Base-by-base conservation (phyloP, 2,797 vertebrate species). In the Spinus olivaceus region DNA sequence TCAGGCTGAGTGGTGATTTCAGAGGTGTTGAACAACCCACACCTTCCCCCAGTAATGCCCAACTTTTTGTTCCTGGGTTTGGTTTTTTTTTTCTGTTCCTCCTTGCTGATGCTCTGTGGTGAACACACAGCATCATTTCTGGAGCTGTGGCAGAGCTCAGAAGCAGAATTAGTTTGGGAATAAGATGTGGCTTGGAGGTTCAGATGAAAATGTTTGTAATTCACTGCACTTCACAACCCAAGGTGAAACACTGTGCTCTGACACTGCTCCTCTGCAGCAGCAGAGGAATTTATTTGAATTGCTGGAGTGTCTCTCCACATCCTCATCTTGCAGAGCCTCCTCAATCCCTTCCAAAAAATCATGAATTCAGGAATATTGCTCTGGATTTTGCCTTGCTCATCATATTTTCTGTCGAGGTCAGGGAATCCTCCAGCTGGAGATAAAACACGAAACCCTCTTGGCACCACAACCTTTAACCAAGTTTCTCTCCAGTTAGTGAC, bases 401-500 rank as follows among this genome's bases (percentile, higher is more conserved):
- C 2, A 0, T 15, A 25, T 59, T 81, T 80, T 72, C 50, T 49
- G 32, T 25, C 44, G 25, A 67, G 51, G 8, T 13, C 6, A 14
- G 39, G 28, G 53, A 66, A 42, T 27, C 14, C n/a, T 41, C 39
- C 39, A 87, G 24, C 17, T 46, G 22, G 61, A 85, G 39, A 57
- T 12, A 71, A 41, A 87, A 30, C 54, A 61, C 39, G 10, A 30
- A 81, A 70, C 44, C 56, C 61, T 64, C 21, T 67, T 49, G n/a
- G 47, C 21, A 56, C 79, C 81, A 76, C 92, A 96, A 65, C 86
- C 79, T 97, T 93, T 83, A 89, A 71, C 91, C 84, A 95, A 39
- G 92, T 91, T 93, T 91, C 79, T 81, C 78, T 69, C 84, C 76
- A 49, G 94, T 92, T 86, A 95, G 91, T 42, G 82, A 63, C 90